A percentile compares a stretch with the other conserved stretches of the same genome.
Evolutionary conservation across 2,113 vertebrate species (phyloP).

Genomic region (Cettia cetti): DNA sequence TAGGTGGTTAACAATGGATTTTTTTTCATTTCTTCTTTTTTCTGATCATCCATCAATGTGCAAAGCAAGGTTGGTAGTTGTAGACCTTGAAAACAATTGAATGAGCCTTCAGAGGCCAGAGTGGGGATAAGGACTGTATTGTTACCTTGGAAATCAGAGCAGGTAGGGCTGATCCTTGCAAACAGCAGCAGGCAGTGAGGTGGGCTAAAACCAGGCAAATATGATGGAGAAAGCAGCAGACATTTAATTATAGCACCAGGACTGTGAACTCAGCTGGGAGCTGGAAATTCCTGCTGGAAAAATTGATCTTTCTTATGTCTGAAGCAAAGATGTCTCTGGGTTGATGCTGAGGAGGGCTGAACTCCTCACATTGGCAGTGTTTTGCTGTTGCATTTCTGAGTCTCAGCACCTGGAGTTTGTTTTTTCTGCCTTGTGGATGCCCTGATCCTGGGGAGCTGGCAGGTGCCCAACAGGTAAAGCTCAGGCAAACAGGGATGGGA

Average conservation of each 20-base stretch:
- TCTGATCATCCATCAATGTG: neutral
- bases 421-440: fast-evolving
- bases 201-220: neutral
- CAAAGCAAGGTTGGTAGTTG: neutral
- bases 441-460: neutral
- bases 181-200: neutral
- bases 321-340: neutral
- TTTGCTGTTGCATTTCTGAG: neutral
- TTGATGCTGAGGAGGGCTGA: neutral
- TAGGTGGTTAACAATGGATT: neutral
- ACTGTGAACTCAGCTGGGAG: neutral
- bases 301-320: neutral
- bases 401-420: neutral
- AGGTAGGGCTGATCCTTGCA: neutral
- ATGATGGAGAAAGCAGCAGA: neutral
- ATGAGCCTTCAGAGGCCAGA: neutral
- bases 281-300: neutral
- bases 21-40: neutral
- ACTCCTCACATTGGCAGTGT: neutral
- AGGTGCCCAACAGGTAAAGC: neutral
- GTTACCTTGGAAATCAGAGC: neutral
- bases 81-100: neutral
- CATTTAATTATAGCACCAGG: neutral
- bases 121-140: neutral
- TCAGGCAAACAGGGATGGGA: neutral